Conservation (phyloP, 2,888 invertebrate genomes). For the Trachelus stipa region DNA sequence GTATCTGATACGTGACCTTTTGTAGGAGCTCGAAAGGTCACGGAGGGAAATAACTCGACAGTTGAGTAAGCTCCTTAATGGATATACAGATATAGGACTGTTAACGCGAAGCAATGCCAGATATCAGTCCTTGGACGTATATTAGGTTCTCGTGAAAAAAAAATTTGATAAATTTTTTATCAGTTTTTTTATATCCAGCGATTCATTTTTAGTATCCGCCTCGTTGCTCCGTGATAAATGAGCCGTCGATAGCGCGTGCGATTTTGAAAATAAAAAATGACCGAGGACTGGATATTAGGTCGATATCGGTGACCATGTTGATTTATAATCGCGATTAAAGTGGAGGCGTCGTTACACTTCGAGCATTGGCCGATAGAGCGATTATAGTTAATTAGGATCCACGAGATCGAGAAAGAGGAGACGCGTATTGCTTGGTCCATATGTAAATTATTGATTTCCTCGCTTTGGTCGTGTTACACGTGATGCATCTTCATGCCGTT, state of each 20-base stretch:
- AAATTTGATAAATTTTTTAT: neutral
- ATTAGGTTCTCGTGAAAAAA: slow-evolving; percentile 7
- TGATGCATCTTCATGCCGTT: neutral
- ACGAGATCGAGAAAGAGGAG: slow-evolving; percentile 4
- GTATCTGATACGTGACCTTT: slow-evolving; percentile 49
- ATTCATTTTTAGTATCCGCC: neutral
- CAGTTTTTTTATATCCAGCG: neutral
- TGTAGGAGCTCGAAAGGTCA: slow-evolving; percentile 28
- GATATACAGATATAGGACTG: neutral
- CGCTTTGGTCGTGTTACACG: neutral
- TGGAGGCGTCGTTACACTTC: slow-evolving; percentile 26
- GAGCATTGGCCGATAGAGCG: slow-evolving; percentile 34
- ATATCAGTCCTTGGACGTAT: neutral
- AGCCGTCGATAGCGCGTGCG: neutral
- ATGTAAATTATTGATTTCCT: neutral
- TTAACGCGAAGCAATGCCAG: neutral
- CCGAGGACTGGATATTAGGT: slow-evolving; percentile 32
- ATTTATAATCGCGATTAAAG: slow-evolving; percentile 45
- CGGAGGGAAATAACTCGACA: slow-evolving; percentile 22
- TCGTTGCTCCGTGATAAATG: neutral
- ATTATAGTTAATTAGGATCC: slow-evolving; percentile 54
- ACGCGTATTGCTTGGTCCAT: neutral
- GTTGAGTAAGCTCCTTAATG: neutral
- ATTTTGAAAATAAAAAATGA: neutral
- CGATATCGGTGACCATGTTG: slow-evolving; percentile 34